These are phyloP conservation scores for Diuraphis noxia DNA, from an alignment of 1,140 invertebrate species.

Conservation along the genomic window DNA sequence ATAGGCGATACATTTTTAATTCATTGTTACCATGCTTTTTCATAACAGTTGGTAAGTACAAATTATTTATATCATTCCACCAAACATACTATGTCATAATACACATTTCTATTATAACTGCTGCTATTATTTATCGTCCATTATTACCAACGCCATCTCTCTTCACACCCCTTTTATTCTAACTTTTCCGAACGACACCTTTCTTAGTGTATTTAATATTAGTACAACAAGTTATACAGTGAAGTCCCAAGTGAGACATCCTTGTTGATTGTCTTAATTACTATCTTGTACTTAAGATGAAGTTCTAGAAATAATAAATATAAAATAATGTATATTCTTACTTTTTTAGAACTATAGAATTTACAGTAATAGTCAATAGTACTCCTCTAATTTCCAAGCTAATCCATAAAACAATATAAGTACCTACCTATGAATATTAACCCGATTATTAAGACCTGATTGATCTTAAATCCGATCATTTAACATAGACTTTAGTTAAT, in stretches of 20 bases:
- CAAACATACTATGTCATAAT: background rate
- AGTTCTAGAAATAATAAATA: background rate
- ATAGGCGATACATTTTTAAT: background rate
- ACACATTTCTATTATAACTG: background rate
- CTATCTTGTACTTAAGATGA: background rate
- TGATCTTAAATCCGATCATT: no score
- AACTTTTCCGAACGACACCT: background rate
- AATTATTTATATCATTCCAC: background rate
- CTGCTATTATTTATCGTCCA: background rate
- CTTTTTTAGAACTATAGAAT: background rate
- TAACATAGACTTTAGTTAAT: no score
- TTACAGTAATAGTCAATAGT: background rate
- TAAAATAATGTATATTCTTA: background rate
- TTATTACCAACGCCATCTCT: background rate
- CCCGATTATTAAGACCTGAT: no score
- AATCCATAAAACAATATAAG: no score
- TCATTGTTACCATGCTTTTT: background rate
- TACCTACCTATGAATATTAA: no score
- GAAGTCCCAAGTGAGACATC: background rate
- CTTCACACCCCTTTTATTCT: background rate
- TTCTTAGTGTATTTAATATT: background rate
- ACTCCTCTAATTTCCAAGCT: no score
- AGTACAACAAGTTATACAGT: background rate
- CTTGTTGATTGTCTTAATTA: background rate
- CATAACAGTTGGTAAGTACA: no score